Conservation (phyloP, 2,113 vertebrate species). For the Paradoxurus hermaphroditus region DNA sequence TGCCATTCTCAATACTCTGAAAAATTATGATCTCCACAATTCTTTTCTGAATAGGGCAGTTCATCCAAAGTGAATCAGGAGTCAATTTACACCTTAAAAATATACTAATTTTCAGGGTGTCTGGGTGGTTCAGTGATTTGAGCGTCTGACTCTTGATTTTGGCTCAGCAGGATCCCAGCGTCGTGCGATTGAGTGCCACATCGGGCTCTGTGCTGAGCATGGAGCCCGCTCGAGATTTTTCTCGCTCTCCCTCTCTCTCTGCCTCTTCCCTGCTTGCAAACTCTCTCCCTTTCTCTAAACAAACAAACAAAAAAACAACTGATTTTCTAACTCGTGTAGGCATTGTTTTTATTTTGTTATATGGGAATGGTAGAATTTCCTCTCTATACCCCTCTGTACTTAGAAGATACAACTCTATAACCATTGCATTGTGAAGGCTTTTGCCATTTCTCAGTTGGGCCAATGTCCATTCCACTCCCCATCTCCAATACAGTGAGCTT, state of each 20-base stretch:
- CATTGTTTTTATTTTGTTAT: not conserved
- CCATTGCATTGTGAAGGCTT: not conserved
- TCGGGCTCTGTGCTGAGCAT: too few species aligned
- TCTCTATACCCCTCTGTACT: not conserved
- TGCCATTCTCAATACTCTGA: not conserved
- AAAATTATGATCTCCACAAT: not conserved
- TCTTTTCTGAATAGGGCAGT: not conserved
- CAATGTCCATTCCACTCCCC: not conserved
- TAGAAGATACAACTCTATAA: not conserved
- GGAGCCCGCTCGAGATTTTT: too few species aligned
- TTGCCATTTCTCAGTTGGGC: not conserved
- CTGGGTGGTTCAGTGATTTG: too few species aligned
- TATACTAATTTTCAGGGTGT: not conserved
- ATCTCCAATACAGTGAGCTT: not conserved
- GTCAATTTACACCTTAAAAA: not conserved
- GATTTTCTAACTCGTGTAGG: not conserved
- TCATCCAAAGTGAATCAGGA: not conserved
- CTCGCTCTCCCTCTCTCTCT: too few species aligned
- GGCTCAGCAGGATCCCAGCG: too few species aligned
- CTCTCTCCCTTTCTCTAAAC: too few species aligned
- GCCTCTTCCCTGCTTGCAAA: too few species aligned
- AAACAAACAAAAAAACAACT: not conserved
- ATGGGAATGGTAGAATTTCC: not conserved
- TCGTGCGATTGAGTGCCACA: too few species aligned
- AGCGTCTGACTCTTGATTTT: too few species aligned